These are phyloP conservation scores for Rhamnusium bicolor DNA, from an alignment of 2,888 invertebrate species.

Conservation along the genomic window DNA sequence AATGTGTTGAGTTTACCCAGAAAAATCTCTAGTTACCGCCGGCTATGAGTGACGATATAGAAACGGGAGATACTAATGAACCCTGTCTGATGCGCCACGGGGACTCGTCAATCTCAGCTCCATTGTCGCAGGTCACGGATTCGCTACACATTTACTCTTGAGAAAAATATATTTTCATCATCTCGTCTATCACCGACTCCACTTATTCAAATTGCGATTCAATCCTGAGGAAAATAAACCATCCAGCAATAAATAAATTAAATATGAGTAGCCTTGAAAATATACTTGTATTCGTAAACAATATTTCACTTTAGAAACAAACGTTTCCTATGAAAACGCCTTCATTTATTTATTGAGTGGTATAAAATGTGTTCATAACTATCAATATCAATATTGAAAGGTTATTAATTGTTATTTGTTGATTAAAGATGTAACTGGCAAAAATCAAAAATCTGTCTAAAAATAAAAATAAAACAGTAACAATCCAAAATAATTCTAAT, in stretches of 20 bases:
- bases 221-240: neutral
- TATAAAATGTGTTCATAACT: too few species aligned
- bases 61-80: neutral
- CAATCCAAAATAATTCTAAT: too few species aligned
- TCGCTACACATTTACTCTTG: neutral
- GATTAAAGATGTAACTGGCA: too few species aligned
- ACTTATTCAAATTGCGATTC: neutral
- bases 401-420: too few species aligned
- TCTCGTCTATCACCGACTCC: conserved; percentile 10
- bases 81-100: conserved; percentile 24
- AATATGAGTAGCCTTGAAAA: neutral
- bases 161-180: conserved; percentile 11
- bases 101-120: conserved; percentile 39
- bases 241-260: neutral
- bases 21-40: neutral
- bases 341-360: too few species aligned
- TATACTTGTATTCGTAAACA: neutral
- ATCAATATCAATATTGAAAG: too few species aligned
- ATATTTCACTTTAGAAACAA: neutral
- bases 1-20: too few species aligned
- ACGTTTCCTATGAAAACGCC: too few species aligned
- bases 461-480: too few species aligned
- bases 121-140: conserved; percentile 41
- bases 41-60: neutral
- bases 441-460: too few species aligned